Base-by-base conservation (phyloP, 2,113 vertebrate species). In the Nematolebias whitei region DNA sequence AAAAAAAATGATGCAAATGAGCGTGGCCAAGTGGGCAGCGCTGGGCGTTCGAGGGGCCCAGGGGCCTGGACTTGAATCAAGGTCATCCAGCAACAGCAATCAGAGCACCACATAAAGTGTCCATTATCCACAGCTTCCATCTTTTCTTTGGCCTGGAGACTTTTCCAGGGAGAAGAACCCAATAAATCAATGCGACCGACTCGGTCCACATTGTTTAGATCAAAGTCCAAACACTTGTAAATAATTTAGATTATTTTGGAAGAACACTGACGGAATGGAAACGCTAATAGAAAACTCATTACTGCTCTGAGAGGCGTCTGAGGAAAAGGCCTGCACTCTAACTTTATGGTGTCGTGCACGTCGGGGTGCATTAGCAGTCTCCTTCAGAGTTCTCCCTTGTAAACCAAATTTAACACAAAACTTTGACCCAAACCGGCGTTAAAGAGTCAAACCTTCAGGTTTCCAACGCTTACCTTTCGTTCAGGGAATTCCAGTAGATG, bases 401-500 rank as follows among this genome's bases (percentile, higher is more conserved):
- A n/a, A n/a, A n/a, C n/a, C n/a, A 10, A 12, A 2, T 39, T 39
- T 39, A 10, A 5, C 4, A 3, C 15, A 15, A 14, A 32, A 29
- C 24, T 55, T 55, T 39, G n/a, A 38, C 18, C 38, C 12, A 16
- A 23, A 54, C 15, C 39, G 4, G 39, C 12, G 11, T 39, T 10
- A 39, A 13, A 39, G 12, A 2, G 26, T 29, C 3, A 29, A 3
- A 7, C 26, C 26, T 29, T 39, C 38, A 39, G 38, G 23, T 51
- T 26, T 24, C 4, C n/a, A n/a, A n/a, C n/a, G 16, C 71, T 51
- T 89, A 94, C 93, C 92, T 91, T 83, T 92, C 91, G 90, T 94
- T 94, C 69, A 92, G 49, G 22, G 93, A 94, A 79, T 94, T 94
- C 93, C 93, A 94, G 89, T 89, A 94, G 90, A 94, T 92, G 40